A percentile compares a stretch with the other conserved stretches of the same genome.
phyloP scores from a whole-genome alignment of 2,888 invertebrate genomes.

The Spodoptera picta region DNA sequence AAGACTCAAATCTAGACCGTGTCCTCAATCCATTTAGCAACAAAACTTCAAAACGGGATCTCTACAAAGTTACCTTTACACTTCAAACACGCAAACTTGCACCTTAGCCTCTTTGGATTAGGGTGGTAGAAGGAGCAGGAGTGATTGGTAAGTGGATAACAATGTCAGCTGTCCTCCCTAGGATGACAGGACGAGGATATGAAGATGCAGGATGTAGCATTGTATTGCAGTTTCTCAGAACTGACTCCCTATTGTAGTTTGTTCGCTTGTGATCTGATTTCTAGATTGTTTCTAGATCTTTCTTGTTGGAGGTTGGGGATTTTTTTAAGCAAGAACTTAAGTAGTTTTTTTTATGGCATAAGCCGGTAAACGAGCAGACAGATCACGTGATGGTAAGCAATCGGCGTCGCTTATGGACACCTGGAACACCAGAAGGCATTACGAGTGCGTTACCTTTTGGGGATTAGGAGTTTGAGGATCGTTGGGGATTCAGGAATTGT shows the following conservation, averaged over 20 bases:
- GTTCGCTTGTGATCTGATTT: slow-evolving; percentile 20
- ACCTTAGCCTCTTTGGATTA: slow-evolving; percentile 7
- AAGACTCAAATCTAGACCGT: not conserved
- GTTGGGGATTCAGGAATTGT: too few species aligned
- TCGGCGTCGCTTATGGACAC: too few species aligned
- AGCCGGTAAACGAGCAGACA: too few species aligned
- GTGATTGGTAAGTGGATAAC: not conserved
- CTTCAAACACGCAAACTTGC: not conserved
- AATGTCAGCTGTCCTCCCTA: slow-evolving; percentile 28
- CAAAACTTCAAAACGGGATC: slow-evolving; percentile 4
- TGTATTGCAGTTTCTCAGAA: slow-evolving; percentile 37
- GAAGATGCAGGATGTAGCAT: slow-evolving; percentile 32
- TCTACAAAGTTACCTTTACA: not conserved
- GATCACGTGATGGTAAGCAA: too few species aligned
- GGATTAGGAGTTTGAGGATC: too few species aligned
- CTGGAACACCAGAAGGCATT: too few species aligned
- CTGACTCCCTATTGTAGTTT: slow-evolving; percentile 5
- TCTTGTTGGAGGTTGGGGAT: too few species aligned
- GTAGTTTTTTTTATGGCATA: too few species aligned
- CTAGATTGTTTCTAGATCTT: slow-evolving; percentile 7
- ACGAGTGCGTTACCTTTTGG: too few species aligned
- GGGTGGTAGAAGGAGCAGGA: not conserved
- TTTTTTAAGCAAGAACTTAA: too few species aligned
- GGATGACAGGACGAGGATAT: slow-evolving; percentile 37
- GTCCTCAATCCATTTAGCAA: not conserved